Evolutionary conservation across 1,140 invertebrate species (phyloP).

Genomic region (Leptoteleia sp.): DNA sequence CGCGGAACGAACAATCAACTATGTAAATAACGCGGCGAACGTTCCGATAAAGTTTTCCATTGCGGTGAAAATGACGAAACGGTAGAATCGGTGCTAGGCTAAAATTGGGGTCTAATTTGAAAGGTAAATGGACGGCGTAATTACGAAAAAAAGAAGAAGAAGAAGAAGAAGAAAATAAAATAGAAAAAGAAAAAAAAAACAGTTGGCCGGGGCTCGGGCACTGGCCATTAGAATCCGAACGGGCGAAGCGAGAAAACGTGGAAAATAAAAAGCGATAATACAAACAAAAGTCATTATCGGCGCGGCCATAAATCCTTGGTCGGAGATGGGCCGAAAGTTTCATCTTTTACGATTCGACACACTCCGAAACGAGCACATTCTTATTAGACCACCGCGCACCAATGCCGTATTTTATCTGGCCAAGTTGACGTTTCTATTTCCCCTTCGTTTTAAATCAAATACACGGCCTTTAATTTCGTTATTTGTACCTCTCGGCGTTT

Average conservation of each 20-base stretch:
- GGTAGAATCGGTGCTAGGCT: no score
- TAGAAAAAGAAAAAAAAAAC: no score
- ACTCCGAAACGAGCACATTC: slow-evolving; percentile 47
- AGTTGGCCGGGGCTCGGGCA: slow-evolving; percentile 6
- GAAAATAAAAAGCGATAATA: slow-evolving; percentile 55
- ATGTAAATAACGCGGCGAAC: no score
- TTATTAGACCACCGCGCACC: slow-evolving; percentile 56
- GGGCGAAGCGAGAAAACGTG: slow-evolving; percentile 5
- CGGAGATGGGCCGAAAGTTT: slow-evolving; percentile 31
- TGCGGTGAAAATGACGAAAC: no score
- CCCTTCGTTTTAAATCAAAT: slow-evolving; percentile 54
- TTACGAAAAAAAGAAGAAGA: no score
- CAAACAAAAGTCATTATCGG: slow-evolving; percentile 60
- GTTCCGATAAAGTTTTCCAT: neutral
- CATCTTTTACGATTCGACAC: slow-evolving; percentile 60
- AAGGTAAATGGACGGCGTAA: slow-evolving; percentile 51
- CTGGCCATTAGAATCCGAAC: slow-evolving; percentile 10
- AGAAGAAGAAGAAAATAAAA: no score
- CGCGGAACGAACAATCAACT: no score
- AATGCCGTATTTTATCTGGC: slow-evolving; percentile 43
- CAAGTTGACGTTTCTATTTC: slow-evolving; percentile 61
- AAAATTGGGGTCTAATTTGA: slow-evolving; percentile 31
- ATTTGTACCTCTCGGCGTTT: slow-evolving; percentile 34
- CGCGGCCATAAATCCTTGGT: slow-evolving; percentile 50
- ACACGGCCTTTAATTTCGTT: slow-evolving; percentile 58